Percentiles rank a stretch among this genome's conserved stretches.
Evolutionary conservation across 2,888 invertebrate genomes (phyloP).

Genomic region (Conus canariensis): DNA sequence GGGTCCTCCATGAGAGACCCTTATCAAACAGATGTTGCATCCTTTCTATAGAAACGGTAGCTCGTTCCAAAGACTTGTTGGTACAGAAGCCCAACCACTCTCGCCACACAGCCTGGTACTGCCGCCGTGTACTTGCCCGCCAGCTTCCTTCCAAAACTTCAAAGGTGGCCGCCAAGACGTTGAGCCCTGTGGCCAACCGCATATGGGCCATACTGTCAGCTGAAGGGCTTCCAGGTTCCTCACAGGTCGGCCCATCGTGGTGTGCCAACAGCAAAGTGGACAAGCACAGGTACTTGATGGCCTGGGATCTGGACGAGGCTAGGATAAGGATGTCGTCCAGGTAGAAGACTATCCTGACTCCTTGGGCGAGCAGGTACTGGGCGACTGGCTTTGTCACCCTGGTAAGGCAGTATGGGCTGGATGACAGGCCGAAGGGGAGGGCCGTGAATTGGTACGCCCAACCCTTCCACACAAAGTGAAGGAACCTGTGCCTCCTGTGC

Average conservation of each 20-base stretch:
- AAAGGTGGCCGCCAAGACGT: neutral
- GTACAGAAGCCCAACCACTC: neutral
- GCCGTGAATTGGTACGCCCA: neutral
- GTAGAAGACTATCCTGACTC: neutral
- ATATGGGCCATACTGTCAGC: neutral
- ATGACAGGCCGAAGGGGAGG: neutral
- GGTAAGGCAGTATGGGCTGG: neutral
- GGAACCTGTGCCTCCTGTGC: neutral
- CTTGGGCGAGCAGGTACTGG: neutral
- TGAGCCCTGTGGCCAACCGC: neutral
- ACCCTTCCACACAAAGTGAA: neutral
- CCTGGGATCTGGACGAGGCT: no score
- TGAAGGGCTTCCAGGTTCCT: neutral
- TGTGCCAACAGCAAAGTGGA: neutral
- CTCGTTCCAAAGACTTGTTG: constrained; percentile 1
- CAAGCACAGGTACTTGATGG: no score
- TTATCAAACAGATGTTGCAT: neutral
- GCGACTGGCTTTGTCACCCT: neutral
- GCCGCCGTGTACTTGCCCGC: no score
- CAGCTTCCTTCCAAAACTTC: neutral
- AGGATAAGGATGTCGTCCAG: neutral
- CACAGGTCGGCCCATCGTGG: neutral
- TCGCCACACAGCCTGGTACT: neutral
- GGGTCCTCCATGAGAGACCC: neutral
- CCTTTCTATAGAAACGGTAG: neutral